Percentiles rank a stretch among this genome's conserved stretches.
Conservation (phyloP, 2,797 vertebrate genomes). For the Gobio occitaniae region DNA sequence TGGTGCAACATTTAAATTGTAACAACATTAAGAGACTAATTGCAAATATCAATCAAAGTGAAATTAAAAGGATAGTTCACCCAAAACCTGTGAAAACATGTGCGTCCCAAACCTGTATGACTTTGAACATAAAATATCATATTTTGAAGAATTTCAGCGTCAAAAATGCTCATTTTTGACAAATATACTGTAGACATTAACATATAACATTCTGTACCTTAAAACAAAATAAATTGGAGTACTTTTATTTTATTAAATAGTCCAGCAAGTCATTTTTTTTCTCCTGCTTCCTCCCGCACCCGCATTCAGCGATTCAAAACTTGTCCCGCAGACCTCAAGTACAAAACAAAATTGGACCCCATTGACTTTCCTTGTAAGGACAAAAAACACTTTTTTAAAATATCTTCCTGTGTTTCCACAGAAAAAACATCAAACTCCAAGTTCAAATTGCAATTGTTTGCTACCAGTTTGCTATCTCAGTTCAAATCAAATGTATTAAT, state of each 20-base stretch:
- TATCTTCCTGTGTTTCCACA: not conserved
- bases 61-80: not conserved
- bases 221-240: not conserved
- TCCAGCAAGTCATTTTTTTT: not conserved
- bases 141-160: not conserved
- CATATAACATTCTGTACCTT: not conserved
- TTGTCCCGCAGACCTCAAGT: not conserved
- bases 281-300: not conserved
- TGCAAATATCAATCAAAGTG: not conserved
- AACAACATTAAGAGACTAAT: not conserved
- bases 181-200: not conserved
- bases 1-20: not conserved
- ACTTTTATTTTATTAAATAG: not conserved
- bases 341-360: not conserved
- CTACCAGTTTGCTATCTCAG: not conserved
- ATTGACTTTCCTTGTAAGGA: not conserved
- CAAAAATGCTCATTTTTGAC: not conserved
- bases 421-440: not conserved
- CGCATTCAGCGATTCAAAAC: not conserved
- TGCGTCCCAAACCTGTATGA: not conserved
- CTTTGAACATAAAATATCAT: not conserved
- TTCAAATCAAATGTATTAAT: not conserved
- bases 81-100: no score
- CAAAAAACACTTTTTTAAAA: slow-evolving; percentile 12
- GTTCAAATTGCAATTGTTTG: not conserved